These are phyloP conservation scores for Felis chaus DNA, from an alignment of 2,113 vertebrate species.

Conservation along the genomic window DNA sequence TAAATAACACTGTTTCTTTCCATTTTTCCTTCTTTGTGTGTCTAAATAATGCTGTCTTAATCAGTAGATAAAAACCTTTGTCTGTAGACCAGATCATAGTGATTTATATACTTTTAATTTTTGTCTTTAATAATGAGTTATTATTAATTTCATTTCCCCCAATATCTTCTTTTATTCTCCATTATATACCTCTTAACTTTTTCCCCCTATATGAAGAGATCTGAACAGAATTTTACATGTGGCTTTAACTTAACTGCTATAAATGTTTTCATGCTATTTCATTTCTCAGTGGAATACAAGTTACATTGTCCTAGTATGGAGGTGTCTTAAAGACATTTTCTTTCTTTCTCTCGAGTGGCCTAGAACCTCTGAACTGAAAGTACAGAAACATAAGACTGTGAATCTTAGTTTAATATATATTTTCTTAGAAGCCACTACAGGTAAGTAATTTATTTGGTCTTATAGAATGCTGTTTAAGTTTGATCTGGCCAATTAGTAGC, in stretches of 20 bases:
- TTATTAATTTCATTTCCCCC: not conserved
- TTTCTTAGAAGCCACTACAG: not conserved
- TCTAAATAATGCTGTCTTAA: not conserved
- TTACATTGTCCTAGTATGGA: not conserved
- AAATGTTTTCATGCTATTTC: not conserved
- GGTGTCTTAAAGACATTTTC: not conserved
- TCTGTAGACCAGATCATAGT: not conserved
- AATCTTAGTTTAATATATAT: not conserved
- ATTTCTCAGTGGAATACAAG: not conserved
- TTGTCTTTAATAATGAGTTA: not conserved
- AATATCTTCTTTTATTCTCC: not conserved
- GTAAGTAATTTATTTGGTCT: not conserved
- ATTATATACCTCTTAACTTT: not conserved
- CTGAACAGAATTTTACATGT: not conserved
- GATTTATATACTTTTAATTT: not conserved
- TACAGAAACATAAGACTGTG: not conserved
- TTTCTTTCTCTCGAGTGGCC: not conserved
- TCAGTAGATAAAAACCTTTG: not conserved
- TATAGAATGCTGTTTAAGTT: not conserved
- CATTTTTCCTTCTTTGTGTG: not conserved
- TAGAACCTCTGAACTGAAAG: not conserved
- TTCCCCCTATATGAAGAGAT: not conserved
- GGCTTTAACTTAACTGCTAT: not conserved
- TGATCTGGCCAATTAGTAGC: not conserved
- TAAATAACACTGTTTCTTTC: not conserved